Evolutionary conservation across 2,797 vertebrate genomes (phyloP).

Genomic region (Siniperca obscura): DNA sequence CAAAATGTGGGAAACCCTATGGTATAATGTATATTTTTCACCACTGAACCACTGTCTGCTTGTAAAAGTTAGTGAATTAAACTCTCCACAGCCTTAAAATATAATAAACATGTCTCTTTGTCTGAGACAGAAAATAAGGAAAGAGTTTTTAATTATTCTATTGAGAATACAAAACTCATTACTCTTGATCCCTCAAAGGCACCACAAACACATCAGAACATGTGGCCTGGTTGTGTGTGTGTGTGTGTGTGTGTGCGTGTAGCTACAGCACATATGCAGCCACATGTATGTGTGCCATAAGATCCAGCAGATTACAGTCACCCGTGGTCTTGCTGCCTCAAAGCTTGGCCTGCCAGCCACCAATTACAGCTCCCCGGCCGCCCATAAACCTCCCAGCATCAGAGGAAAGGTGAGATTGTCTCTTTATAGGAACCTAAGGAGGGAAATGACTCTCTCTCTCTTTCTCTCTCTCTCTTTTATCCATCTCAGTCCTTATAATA

Average conservation of each 20-base stretch:
- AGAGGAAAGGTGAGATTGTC: constrained; percentile 56
- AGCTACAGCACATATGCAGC: background rate
- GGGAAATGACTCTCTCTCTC: constrained; percentile 33
- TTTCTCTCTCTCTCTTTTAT: constrained; percentile 40
- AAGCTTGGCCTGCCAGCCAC: constrained; percentile 44
- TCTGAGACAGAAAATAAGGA: constrained; percentile 23
- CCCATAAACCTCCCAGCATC: constrained; percentile 64
- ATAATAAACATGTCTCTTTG: constrained; percentile 15
- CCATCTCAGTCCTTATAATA: constrained; percentile 54
- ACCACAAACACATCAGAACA: constrained; percentile 53
- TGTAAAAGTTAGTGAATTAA: constrained; percentile 9
- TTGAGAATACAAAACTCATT: constrained; percentile 65
- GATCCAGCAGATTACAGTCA: constrained; percentile 61
- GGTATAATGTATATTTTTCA: background rate
- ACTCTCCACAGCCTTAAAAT: constrained; percentile 3
- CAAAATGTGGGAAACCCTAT: background rate
- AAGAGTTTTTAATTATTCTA: constrained; percentile 43
- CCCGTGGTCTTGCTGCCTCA: constrained; percentile 52
- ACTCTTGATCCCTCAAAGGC: constrained; percentile 54
- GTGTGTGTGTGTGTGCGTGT: constrained; percentile 21
- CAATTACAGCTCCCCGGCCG: constrained; percentile 61
- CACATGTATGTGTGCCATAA: constrained; percentile 35
- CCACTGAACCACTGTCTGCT: background rate
- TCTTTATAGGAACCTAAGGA: constrained; percentile 59
- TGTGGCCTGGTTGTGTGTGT: constrained; percentile 26